Evolutionary conservation across 2,797 vertebrate genomes (phyloP).

Genomic region (Myotis daubentonii): DNA sequence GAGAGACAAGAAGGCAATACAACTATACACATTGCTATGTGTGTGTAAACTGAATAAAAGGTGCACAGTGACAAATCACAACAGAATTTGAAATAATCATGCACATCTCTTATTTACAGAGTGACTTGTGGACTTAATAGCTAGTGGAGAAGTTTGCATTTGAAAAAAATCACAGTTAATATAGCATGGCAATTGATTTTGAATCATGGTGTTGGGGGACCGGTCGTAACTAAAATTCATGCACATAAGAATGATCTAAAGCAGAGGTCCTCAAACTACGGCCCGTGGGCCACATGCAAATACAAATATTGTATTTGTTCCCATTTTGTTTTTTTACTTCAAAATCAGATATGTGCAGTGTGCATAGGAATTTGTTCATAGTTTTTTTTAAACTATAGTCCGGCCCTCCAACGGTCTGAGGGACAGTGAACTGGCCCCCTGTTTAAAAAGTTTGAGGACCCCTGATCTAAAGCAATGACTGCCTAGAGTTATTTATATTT

Average conservation of each 20-base stretch:
- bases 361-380: too few relatives aligned
- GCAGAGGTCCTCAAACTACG: too few relatives aligned
- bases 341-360: too few relatives aligned
- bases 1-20: slow-evolving; percentile 6
- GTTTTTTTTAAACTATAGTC: too few relatives aligned
- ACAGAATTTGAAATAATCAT: not conserved
- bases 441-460: too few relatives aligned
- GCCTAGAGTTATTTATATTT: not conserved
- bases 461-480: too few relatives aligned
- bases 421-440: too few relatives aligned
- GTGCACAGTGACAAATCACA: not conserved
- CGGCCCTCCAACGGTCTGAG: too few relatives aligned
- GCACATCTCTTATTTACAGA: not conserved
- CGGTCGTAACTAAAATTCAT: not conserved
- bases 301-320: too few relatives aligned
- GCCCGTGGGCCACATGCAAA: too few relatives aligned
- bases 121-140: not conserved
- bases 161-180: not conserved
- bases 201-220: not conserved
- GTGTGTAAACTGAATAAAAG: not conserved
- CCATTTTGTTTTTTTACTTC: too few relatives aligned
- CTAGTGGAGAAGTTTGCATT: not conserved
- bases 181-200: not conserved
- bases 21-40: not conserved
- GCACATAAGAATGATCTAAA: not conserved